Percentiles rank a stretch among this genome's conserved stretches.
Conservation (phyloP, 2,113 vertebrate genomes). For the Oceanites oceanicus region DNA sequence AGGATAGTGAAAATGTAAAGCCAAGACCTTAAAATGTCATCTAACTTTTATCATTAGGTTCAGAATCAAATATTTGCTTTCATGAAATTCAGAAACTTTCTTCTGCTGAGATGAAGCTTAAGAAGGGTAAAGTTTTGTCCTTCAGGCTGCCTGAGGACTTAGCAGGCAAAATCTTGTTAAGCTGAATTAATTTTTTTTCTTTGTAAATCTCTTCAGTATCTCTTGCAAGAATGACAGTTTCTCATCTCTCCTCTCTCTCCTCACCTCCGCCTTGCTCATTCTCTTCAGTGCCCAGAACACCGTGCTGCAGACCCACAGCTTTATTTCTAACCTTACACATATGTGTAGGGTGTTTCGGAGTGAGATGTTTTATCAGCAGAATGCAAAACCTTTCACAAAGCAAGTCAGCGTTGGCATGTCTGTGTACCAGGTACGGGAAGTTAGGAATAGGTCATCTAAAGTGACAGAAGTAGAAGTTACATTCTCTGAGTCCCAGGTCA, state of each 20-base stretch:
- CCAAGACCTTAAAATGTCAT: conserved; percentile 2
- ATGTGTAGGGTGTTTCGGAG: background rate
- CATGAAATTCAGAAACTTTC: background rate
- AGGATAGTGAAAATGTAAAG: background rate
- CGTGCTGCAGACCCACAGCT: background rate
- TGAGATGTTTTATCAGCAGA: background rate
- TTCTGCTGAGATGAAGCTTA: background rate
- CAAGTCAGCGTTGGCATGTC: accelerated
- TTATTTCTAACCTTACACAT: background rate
- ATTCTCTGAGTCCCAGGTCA: background rate
- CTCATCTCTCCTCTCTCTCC: background rate
- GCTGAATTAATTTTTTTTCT: background rate
- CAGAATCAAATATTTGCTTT: conserved; percentile 44
- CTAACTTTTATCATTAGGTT: background rate
- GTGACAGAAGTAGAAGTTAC: background rate
- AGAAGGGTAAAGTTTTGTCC: conserved; percentile 10
- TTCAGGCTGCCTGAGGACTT: background rate
- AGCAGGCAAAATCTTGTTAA: conserved; percentile 17
- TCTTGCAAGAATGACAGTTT: background rate
- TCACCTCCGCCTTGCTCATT: background rate
- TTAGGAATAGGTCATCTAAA: background rate
- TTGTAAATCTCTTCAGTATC: background rate
- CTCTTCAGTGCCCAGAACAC: background rate
- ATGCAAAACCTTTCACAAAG: background rate
- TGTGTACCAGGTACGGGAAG: background rate